phyloP scores from a whole-genome alignment of 2,797 vertebrate species.

The Anas bernieri region DNA sequence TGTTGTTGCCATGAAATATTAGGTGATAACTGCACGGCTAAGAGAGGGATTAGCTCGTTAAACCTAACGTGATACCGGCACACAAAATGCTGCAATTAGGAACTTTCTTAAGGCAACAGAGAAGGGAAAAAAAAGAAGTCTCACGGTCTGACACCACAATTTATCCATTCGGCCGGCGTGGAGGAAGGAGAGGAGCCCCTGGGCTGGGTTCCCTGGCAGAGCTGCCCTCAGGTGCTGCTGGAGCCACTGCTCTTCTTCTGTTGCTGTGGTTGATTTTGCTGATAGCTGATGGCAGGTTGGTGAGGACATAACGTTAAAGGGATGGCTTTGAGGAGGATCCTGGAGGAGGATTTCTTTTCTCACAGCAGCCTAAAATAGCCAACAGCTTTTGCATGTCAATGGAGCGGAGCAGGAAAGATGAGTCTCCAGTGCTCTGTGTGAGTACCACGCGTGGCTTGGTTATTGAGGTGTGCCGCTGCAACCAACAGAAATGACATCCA shows the following conservation, averaged over 20 bases:
- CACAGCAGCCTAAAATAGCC: not conserved
- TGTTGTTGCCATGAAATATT: constrained; percentile 46
- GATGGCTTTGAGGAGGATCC: not conserved
- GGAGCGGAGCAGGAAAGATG: not conserved
- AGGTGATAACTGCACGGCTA: constrained; percentile 24
- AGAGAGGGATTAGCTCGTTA: constrained; percentile 26
- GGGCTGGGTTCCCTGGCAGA: not conserved
- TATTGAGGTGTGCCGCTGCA: not conserved
- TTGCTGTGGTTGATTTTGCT: not conserved
- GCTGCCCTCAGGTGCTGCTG: not conserved
- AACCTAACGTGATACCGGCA: not conserved
- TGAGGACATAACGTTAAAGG: not conserved
- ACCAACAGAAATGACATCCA: not conserved
- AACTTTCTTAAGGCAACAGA: not conserved
- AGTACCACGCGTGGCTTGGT: not conserved
- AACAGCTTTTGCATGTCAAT: not conserved
- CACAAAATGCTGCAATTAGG: not conserved
- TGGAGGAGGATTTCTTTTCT: not conserved
- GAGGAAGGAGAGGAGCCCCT: not conserved
- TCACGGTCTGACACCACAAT: not conserved
- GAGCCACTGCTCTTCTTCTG: fast-evolving
- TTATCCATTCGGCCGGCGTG: not conserved
- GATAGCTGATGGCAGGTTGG: not conserved
- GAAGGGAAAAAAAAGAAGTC: not conserved
- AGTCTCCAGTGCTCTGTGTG: not conserved